Evolutionary conservation across 2,888 invertebrate genomes (phyloP), one percentile per base, ranked within the genome.

Genomic region (Bibio marci): DNA sequence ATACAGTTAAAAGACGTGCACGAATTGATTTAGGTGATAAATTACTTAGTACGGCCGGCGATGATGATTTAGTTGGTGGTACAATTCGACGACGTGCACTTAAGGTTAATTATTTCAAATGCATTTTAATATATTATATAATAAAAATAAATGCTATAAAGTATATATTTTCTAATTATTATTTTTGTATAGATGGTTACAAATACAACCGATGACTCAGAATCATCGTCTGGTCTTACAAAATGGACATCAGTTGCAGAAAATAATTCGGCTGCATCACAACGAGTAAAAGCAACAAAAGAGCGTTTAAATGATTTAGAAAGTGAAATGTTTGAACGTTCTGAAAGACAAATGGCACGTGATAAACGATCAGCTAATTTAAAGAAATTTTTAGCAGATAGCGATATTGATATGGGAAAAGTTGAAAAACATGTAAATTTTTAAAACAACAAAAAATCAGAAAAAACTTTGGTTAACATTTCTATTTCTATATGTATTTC

Each of bases 281-380:
- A 67, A 34, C 59, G 82, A 36, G 80, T 80, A 1, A 71, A 70
- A 48, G 71, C 69, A 22, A 67, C 75, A 2, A 69, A 76, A 45
- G 77, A 77, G 10, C 70, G 81, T 35, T 62, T 82, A 14, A 68
- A 67, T 28, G 80, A 81, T 50, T 62, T 83, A 32, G 80, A 82
- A 51, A 73, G 73, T 37, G 82, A 83, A 57, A 80, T 81, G 76
- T 69, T 73, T 31, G 76, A 75, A 47, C 59, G 80, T 42, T 72
- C 65, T 14, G 78, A 80, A 51, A 70, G 74, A 50, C 73, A 71
- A 49, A 74, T 73, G 1, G 71, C 72, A 15, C 69, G 81, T 45
- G 81, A 82, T 52, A 72, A 73, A 43, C 71, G 81, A 34, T 71
- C 76, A 2, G 78, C 78, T 1, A 72, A 76, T 38, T 68, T 82